Conservation (phyloP, 53 echinoderm and acorn worm species). For the Luidia sarsii region DNA sequence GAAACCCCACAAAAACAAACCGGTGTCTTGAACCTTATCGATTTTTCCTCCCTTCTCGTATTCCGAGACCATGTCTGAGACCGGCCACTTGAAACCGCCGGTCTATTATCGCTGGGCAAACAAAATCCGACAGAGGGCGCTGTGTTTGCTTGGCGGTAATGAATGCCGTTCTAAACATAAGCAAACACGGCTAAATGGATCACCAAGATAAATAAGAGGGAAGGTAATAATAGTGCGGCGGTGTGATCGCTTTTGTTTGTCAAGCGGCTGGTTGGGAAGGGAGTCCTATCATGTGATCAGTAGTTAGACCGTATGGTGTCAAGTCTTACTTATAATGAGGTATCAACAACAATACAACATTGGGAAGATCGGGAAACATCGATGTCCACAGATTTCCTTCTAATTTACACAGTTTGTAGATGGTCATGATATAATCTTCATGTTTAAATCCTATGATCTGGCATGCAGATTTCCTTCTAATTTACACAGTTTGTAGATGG, state of each 20-base stretch:
- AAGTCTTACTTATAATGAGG: no score
- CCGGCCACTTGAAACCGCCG: not conserved
- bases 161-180: constrained; percentile 18
- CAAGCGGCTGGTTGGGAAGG: no score
- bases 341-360: no score
- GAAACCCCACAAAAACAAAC: not conserved
- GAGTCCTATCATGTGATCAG: no score
- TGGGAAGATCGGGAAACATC: no score
- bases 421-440: no score
- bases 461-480: no score
- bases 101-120: not conserved
- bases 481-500: no score
- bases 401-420: no score
- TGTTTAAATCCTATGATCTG: no score
- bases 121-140: not conserved
- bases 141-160: constrained; percentile 35
- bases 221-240: not conserved
- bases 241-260: not conserved
- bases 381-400: no score
- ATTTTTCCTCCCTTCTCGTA: not conserved
- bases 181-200: constrained; percentile 5
- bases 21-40: constrained; percentile 19
- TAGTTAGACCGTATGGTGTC: no score
- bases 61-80: not conserved
- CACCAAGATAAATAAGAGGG: not conserved